phyloP scores from a whole-genome alignment of 2,113 vertebrate species.

The Morone chrysops region DNA sequence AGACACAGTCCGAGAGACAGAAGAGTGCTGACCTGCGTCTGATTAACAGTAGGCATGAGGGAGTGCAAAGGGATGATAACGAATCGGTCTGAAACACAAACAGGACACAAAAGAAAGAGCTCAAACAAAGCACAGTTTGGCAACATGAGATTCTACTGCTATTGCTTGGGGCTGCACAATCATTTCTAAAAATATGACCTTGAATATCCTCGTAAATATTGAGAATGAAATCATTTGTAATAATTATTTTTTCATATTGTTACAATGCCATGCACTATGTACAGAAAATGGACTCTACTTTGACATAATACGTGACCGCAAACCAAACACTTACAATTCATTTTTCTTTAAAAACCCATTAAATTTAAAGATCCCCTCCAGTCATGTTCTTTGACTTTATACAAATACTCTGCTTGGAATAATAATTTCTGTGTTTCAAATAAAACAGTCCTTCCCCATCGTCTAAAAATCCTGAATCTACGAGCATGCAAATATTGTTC shows the following conservation, averaged over 20 bases:
- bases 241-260: not conserved
- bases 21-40: slow-evolving; percentile 91
- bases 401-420: not conserved
- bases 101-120: slow-evolving; percentile 35
- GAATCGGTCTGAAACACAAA: slow-evolving; percentile 90
- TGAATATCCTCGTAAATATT: not conserved
- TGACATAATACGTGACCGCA: not conserved
- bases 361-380: not conserved
- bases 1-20: slow-evolving; percentile 32
- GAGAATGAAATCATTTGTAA: not conserved
- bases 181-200: not conserved
- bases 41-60: slow-evolving; percentile 97
- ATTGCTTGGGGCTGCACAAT: not conserved
- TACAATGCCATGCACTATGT: not conserved
- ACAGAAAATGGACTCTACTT: not conserved
- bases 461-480: not conserved
- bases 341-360: not conserved
- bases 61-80: slow-evolving; percentile 98
- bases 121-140: slow-evolving; percentile 30
- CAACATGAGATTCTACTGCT: not conserved
- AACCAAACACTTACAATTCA: not conserved
- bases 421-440: not conserved
- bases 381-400: not conserved
- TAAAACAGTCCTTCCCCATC: not conserved
- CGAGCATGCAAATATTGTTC: not conserved